These are phyloP conservation scores for Tetrax tetrax DNA, from an alignment of 2,113 vertebrate genomes.

Conservation along the genomic window DNA sequence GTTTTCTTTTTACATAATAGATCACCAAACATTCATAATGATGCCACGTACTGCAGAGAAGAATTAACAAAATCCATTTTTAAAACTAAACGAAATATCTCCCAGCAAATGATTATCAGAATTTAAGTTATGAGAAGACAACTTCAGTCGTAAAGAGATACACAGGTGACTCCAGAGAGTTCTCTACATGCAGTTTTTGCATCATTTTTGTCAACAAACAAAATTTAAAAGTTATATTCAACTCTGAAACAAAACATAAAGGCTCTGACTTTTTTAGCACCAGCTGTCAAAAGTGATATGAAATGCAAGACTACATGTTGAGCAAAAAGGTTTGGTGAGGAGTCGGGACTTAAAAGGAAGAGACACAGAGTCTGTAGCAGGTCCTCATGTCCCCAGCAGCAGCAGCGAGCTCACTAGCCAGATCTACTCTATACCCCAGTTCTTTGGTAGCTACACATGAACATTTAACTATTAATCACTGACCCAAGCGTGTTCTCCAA, in stretches of 20 bases:
- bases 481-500: rapidly evolving
- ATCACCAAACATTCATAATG: neutral
- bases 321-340: neutral
- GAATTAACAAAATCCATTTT: neutral
- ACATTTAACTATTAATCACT: neutral
- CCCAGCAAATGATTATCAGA: neutral
- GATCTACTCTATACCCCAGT: neutral
- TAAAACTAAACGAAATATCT: neutral
- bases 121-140: neutral
- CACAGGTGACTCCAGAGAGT: neutral
- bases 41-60: neutral
- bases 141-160: neutral
- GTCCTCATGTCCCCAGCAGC: neutral
- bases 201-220: rapidly evolving
- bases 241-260: neutral
- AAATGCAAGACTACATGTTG: neutral
- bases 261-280: neutral
- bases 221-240: neutral
- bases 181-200: neutral
- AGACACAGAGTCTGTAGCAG: neutral
- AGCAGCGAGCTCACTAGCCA: neutral
- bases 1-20: neutral
- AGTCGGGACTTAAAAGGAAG: neutral
- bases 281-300: neutral
- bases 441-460: neutral